These are phyloP conservation scores for Corella eumyota DNA, from an alignment of 23 tunicate species.

Conservation along the genomic window DNA sequence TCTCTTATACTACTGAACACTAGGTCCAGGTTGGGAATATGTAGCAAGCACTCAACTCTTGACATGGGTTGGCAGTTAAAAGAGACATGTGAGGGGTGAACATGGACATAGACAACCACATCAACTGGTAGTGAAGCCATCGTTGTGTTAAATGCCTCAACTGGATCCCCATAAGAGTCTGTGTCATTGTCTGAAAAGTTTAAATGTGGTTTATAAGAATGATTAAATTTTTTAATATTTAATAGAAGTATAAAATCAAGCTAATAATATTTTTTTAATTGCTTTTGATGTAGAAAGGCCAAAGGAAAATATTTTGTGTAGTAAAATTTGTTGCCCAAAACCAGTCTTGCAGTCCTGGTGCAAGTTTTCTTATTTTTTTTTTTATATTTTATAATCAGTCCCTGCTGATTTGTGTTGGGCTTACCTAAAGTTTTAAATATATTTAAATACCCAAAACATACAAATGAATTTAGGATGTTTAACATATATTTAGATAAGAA, in stretches of 20 bases:
- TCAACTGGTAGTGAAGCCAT: slow-evolving; percentile 89
- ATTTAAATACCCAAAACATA: too few relatives aligned
- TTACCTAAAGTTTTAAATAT: too few relatives aligned
- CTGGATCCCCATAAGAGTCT: slow-evolving; percentile 32
- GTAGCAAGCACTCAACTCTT: slow-evolving; percentile 86
- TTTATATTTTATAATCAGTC: too few relatives aligned
- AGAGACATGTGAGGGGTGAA: slow-evolving; percentile 74
- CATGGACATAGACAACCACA: slow-evolving; percentile 71
- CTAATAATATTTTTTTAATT: background rate
- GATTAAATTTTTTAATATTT: background rate
- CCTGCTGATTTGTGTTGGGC: too few relatives aligned
- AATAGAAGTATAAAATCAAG: background rate
- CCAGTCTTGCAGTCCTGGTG: too few relatives aligned
- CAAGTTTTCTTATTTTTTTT: too few relatives aligned
- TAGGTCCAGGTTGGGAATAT: slow-evolving; percentile 77
- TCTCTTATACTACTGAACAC: slow-evolving; percentile 67
- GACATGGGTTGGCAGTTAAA: slow-evolving; percentile 95
- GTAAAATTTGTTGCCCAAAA: too few relatives aligned
- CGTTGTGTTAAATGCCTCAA: slow-evolving; percentile 38
- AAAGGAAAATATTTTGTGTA: too few relatives aligned
- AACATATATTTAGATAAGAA: too few relatives aligned
- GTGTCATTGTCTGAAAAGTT: slow-evolving; percentile 14
- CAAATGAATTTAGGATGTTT: too few relatives aligned
- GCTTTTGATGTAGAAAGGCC: too few relatives aligned
- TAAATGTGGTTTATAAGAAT: background rate